Evolutionary conservation across 2,113 vertebrate species (phyloP).

Genomic region (Herpetotheres cachinnans): DNA sequence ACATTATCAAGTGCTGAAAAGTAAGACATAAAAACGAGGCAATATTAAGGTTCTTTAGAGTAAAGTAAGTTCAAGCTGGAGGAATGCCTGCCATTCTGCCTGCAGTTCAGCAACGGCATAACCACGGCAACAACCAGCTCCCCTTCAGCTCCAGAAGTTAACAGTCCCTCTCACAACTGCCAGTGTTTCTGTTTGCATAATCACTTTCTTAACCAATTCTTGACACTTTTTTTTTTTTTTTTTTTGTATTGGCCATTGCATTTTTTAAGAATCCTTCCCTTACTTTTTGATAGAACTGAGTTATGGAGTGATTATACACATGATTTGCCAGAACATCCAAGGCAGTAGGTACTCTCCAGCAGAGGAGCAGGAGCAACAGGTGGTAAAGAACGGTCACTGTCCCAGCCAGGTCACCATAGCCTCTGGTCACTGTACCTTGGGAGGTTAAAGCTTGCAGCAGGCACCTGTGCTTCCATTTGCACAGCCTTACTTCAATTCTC

Average conservation of each 20-base stretch:
- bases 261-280: background rate
- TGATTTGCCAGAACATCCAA: background rate
- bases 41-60: background rate
- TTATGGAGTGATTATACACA: background rate
- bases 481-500: background rate
- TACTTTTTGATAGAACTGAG: background rate
- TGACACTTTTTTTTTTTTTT: background rate
- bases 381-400: background rate
- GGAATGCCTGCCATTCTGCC: background rate
- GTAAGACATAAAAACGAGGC: background rate
- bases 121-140: background rate
- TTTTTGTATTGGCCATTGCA: background rate
- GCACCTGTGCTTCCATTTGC: background rate
- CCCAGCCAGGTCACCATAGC: background rate
- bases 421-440: fast-evolving
- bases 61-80: background rate
- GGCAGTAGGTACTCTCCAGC: background rate
- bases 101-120: background rate
- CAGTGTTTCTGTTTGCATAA: background rate
- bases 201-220: background rate
- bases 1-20: background rate
- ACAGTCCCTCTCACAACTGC: background rate
- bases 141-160: background rate
- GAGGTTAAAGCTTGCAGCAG: background rate
- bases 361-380: background rate